phyloP scores from a whole-genome alignment of 2,113 vertebrate genomes.

The Struthio camelus region DNA sequence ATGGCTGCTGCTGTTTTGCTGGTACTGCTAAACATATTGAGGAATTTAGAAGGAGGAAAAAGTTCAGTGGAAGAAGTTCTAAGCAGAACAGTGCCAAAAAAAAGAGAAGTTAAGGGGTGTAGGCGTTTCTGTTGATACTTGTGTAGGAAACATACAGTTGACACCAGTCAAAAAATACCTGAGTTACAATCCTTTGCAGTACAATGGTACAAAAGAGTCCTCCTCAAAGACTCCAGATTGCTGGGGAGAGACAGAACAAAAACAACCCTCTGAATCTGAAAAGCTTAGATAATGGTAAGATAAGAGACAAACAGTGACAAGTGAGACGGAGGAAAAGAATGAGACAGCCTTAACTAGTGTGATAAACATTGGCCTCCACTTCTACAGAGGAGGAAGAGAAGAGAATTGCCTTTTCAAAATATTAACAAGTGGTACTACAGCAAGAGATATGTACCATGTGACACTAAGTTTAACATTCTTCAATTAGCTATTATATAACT shows the following conservation, averaged over 20 bases:
- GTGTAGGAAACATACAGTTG: background rate
- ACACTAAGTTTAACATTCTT: background rate
- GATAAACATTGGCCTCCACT: background rate
- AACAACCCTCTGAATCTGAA: background rate
- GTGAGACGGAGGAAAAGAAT: background rate
- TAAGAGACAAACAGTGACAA: background rate
- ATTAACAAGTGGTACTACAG: background rate
- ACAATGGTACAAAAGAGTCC: background rate
- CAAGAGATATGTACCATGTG: fast-evolving
- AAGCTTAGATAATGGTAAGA: background rate
- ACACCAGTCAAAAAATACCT: background rate
- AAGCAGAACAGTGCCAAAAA: background rate
- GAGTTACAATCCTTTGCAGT: background rate
- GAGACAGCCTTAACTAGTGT: background rate
- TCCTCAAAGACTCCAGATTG: background rate
- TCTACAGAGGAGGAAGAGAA: background rate
- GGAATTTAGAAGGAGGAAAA: background rate
- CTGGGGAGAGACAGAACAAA: background rate
- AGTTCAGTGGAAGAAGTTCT: background rate
- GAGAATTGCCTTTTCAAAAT: background rate
- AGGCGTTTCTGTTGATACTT: background rate
- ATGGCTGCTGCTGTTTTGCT: background rate
- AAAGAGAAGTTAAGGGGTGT: background rate
- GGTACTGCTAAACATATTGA: background rate
- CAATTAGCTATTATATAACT: background rate